Percentiles rank a stretch among this genome's conserved stretches.
phyloP scores from a whole-genome alignment of 2,888 invertebrate genomes.

The Diarsia brunnea region DNA sequence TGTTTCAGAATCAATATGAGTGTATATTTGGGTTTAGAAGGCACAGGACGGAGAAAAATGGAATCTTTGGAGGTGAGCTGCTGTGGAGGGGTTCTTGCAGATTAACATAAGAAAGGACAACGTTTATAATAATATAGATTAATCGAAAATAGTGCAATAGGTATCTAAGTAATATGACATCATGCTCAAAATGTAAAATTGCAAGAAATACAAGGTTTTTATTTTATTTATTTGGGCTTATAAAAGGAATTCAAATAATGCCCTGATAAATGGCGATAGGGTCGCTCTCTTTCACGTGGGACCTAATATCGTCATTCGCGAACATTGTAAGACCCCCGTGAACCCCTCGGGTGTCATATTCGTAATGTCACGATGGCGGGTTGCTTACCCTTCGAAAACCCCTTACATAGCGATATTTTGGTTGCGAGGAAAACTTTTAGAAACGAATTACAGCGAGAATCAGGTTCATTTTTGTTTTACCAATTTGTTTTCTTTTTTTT shows the following conservation, averaged over 20 bases:
- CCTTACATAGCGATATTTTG: background rate
- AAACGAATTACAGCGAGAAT: background rate
- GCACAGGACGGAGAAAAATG: no score
- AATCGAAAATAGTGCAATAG: no score
- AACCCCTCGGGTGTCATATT: conserved; percentile 17
- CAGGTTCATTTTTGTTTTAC: background rate
- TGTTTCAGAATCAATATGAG: background rate
- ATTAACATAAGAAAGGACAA: no score
- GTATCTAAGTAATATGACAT: no score
- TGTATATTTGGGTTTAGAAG: background rate
- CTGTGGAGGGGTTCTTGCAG: no score
- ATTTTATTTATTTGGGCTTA: no score
- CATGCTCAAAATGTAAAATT: no score
- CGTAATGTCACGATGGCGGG: conserved; percentile 18
- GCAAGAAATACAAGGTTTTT: no score
- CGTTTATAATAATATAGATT: no score
- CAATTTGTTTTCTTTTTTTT: background rate
- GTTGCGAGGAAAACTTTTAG: background rate
- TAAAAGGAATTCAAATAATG: background rate
- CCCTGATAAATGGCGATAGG: conserved; percentile 18
- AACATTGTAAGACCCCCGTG: background rate
- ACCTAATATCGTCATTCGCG: conserved; percentile 15
- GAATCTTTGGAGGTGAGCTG: no score
- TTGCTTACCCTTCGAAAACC: conserved; percentile 29
- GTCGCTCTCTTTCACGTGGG: background rate